Base-by-base conservation (phyloP, 2,888 invertebrate species). In the Tetranychus truncatus region DNA sequence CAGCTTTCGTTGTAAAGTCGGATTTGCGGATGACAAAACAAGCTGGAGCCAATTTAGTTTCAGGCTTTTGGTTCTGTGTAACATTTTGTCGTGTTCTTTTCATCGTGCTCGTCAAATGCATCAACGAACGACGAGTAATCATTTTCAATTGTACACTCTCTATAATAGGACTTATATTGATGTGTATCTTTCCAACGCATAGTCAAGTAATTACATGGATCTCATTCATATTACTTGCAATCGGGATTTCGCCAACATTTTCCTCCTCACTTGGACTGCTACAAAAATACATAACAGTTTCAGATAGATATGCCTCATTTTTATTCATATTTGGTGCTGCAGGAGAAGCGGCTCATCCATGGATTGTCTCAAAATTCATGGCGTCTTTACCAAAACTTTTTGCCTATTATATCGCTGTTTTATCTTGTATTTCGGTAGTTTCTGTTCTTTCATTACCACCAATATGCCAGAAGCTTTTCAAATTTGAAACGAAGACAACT, bases 1-100 rank as follows among this genome's bases (percentile, higher is more conserved):
- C 20, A 69, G 69, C 69, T n/a, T 69, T 69, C 20, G 69, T 11
- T 69, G 69, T 69, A 6, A 69, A 69, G 8, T 69, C 69, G 3
- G 69, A 69, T 20, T 20, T 69, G 69, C 4, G 20, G 20, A 69
- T 69, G 69, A 24, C 20, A 9, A 69, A 69, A 69, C 20, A 20
- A 20, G 6, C 3, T 21, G 20, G 21, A 21, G 69, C 69, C 20
- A 21, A 21, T 21, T 69, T 69, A 24, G 69, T 69, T 5, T n/a
- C 69, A 69, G n/a, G 6, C 5, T 69, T 69, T 20, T 69, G 69
- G 69, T 21, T 20, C 2, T 18, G 3, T 1, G 0, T 69, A 4
- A 21, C 69, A 18, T 69, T 6, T 20, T 69, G 7, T n/a, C 20
- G 24, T 18, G 3, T 69, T 5, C 9, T 69, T 69, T 69, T 69